Conservation (phyloP, 2,888 invertebrate genomes). For the Pandemis corylana region DNA sequence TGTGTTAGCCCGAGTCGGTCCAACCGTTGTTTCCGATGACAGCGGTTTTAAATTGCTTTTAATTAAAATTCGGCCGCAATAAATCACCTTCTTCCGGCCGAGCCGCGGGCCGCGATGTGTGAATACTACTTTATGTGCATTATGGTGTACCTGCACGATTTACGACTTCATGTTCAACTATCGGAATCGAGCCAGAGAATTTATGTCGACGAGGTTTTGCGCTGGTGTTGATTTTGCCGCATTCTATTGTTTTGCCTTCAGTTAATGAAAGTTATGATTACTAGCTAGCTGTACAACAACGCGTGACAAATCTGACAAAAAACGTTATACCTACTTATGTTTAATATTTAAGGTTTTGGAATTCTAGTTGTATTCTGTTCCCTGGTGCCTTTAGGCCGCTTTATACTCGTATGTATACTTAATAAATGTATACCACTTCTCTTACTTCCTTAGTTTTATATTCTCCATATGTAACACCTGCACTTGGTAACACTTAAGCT, state of each 20-base stretch:
- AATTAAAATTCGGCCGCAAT: slow-evolving; percentile 64
- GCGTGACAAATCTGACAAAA: too few species aligned
- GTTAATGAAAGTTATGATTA: background rate
- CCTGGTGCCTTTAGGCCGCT: too few species aligned
- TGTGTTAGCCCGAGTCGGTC: slow-evolving; percentile 21
- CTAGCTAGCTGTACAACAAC: too few species aligned
- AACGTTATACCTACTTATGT: too few species aligned
- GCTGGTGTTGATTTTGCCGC: background rate
- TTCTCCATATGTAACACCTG: too few species aligned
- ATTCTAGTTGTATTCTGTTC: too few species aligned
- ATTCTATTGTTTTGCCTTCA: background rate
- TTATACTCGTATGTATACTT: too few species aligned
- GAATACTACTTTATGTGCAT: slow-evolving; percentile 50
- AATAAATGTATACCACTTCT: too few species aligned
- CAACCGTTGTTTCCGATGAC: slow-evolving; percentile 49
- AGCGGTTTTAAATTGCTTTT: slow-evolving; percentile 62
- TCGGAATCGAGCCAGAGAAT: slow-evolving; percentile 12
- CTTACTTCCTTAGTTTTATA: too few species aligned
- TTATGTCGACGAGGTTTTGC: background rate
- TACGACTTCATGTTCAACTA: slow-evolving; percentile 23
- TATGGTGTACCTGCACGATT: slow-evolving; percentile 44
- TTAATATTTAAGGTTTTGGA: too few species aligned
- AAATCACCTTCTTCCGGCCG: slow-evolving; percentile 61
- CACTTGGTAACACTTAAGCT: too few species aligned
- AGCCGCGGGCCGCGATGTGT: slow-evolving; percentile 47